Conservation (phyloP, 1,140 invertebrate genomes). For the Parasteatoda tepidariorum region DNA sequence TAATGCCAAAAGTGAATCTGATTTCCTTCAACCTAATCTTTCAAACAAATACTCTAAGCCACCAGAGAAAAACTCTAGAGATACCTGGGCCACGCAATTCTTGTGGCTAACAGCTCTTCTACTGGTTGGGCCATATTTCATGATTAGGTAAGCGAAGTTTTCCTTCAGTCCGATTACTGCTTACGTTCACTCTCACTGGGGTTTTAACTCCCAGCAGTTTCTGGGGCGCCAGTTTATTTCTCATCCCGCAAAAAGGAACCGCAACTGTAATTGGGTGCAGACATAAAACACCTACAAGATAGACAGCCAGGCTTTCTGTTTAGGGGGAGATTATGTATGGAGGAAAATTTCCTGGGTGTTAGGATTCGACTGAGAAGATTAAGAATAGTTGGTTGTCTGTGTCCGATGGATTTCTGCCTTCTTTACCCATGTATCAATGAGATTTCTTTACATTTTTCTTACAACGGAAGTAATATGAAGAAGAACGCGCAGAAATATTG, state of each 20-base stretch:
- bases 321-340: neutral
- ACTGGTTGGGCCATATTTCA: neutral
- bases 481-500: no score
- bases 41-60: no score
- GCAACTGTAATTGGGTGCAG: neutral
- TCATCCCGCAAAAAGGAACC: neutral
- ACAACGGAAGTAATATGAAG: no score
- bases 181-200: neutral
- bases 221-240: neutral
- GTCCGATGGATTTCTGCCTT: no score
- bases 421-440: no score
- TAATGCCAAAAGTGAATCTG: no score
- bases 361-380: neutral
- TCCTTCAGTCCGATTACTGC: neutral
- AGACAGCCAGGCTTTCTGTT: no score
- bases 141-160: neutral
- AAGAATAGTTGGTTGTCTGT: neutral
- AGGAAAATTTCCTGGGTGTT: neutral
- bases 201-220: neutral
- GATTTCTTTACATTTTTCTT: no score
- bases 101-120: no score
- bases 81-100: no score
- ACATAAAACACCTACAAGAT: neutral
- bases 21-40: no score
- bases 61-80: no score